A percentile compares a stretch with the other conserved stretches of the same genome.
These are phyloP conservation scores for Anas platyrhynchos DNA, from an alignment of 2,113 vertebrate genomes.

Conservation along the genomic window DNA sequence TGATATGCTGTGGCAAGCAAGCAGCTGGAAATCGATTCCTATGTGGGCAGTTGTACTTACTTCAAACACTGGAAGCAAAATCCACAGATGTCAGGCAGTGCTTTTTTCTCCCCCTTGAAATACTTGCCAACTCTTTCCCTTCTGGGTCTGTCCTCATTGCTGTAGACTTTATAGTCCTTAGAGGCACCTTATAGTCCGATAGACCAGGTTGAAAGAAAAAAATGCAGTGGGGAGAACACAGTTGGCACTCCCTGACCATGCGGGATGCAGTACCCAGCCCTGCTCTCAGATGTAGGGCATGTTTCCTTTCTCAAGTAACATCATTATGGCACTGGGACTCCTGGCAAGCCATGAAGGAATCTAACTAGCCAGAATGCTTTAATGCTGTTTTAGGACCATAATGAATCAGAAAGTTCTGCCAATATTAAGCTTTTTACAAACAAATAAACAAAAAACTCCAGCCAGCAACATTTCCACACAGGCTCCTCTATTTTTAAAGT, in stretches of 20 bases:
- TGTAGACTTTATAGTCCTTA: not conserved
- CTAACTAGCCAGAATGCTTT: constrained; percentile 4
- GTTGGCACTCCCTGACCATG: not conserved
- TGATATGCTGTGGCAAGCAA: not conserved
- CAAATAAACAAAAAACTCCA: not conserved
- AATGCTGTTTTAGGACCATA: constrained; percentile 6
- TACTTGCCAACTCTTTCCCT: not conserved
- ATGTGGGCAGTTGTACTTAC: not conserved
- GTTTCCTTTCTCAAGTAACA: not conserved
- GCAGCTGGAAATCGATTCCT: not conserved
- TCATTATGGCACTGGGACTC: not conserved
- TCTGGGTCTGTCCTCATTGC: accelerated
- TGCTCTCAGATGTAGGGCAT: not conserved
- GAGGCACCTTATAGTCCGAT: not conserved
- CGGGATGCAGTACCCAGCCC: not conserved
- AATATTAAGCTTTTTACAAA: not conserved
- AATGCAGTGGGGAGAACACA: not conserved
- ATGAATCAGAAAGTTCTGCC: constrained; percentile 26
- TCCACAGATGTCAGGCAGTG: not conserved
- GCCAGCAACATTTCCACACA: not conserved
- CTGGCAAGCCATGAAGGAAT: not conserved
- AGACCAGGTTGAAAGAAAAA: not conserved
- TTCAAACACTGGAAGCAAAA: not conserved
- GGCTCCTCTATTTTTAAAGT: not conserved
- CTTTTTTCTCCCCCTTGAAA: not conserved